These are phyloP conservation scores for Hermaeophaga mercurialis DNA, from an alignment of 2,888 invertebrate genomes.

Conservation along the genomic window DNA sequence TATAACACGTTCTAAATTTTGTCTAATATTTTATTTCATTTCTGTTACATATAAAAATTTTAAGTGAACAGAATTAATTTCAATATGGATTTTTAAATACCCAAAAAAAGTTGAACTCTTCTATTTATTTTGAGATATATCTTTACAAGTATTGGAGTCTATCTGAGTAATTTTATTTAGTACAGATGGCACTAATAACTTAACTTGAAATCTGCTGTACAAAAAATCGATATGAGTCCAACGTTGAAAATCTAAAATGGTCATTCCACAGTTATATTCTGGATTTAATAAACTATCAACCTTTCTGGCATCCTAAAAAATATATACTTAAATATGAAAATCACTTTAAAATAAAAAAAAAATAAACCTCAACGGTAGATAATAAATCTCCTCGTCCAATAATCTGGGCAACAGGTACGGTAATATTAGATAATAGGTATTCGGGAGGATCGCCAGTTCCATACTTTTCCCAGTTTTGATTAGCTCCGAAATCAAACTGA, in stretches of 20 bases:
- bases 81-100: background rate
- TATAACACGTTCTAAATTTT: no score
- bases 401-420: conserved; percentile 4
- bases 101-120: no score
- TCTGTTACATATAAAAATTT: background rate
- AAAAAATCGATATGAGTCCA: conserved; percentile 1
- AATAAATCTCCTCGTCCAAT: background rate
- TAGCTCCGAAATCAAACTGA: conserved; percentile 12
- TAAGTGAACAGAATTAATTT: background rate
- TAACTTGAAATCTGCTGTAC: background rate
- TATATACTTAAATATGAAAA: background rate
- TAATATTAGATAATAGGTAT: conserved; percentile 15
- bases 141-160: background rate
- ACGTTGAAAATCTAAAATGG: background rate
- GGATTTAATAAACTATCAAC: background rate
- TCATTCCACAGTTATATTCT: background rate
- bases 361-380: background rate
- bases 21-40: background rate
- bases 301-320: background rate
- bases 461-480: conserved; percentile 9
- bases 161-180: background rate
- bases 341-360: background rate
- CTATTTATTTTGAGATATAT: no score
- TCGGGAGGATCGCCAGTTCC: conserved; percentile 11
- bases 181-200: background rate